A percentile compares a stretch with the other conserved stretches of the same genome.
Conservation (phyloP, 2,797 vertebrate genomes). For the Neosilurus mollespiculum region DNA sequence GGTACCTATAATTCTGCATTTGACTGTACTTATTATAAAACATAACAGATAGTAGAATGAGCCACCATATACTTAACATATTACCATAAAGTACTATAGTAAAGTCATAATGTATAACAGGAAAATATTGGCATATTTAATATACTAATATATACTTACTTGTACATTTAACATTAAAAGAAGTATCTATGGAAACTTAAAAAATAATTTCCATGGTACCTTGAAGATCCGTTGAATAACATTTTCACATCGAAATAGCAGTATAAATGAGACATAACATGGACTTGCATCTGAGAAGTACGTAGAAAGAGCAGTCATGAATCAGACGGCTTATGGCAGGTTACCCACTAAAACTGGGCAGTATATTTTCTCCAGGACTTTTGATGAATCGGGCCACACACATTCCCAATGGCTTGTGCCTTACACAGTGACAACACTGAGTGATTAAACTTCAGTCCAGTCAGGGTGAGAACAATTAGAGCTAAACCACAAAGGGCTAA, state of each 20-base stretch:
- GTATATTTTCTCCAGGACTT: background rate
- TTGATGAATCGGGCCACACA: conserved; percentile 5
- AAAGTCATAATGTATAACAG: background rate
- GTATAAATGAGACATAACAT: conserved; percentile 2
- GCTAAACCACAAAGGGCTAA: conserved; percentile 39
- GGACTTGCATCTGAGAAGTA: background rate
- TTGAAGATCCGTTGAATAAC: background rate
- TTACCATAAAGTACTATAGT: background rate
- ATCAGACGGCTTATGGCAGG: background rate
- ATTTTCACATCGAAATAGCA: background rate
- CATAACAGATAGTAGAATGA: background rate
- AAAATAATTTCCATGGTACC: background rate
- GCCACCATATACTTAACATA: background rate
- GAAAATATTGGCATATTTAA: background rate
- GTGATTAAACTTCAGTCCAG: conserved; percentile 46
- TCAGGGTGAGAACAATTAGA: conserved; percentile 48
- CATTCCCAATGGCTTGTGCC: conserved; percentile 19
- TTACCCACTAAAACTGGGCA: background rate
- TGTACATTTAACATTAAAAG: background rate
- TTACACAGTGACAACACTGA: conserved; percentile 36
- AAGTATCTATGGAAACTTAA: background rate
- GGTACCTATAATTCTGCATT: background rate
- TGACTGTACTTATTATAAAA: background rate
- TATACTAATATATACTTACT: background rate
- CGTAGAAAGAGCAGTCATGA: background rate